Conservation (phyloP, 2,113 vertebrate genomes). For the Sapajus apella region DNA sequence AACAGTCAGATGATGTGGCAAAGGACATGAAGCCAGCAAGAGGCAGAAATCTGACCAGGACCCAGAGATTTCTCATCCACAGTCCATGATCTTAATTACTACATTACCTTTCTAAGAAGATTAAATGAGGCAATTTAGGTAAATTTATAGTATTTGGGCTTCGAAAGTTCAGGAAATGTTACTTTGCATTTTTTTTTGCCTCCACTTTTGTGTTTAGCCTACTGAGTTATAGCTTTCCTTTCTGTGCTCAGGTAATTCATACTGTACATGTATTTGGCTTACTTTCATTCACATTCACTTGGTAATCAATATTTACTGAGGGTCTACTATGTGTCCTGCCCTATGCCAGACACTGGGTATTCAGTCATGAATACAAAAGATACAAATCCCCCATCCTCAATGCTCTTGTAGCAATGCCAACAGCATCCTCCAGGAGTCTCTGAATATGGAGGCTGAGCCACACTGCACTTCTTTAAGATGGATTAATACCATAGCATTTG, state of each 20-base stretch:
- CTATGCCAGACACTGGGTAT: not conserved
- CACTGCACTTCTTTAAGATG: conserved; percentile 25
- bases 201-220: not conserved
- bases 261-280: not conserved
- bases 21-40: not conserved
- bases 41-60: not conserved
- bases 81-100: not conserved
- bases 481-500: conserved; percentile 71
- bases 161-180: not conserved
- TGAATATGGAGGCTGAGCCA: not conserved
- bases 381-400: not conserved
- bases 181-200: not conserved
- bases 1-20: not conserved
- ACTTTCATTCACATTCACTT: not conserved
- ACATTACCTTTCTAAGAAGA: not conserved
- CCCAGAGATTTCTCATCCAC: not conserved
- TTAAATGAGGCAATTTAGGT: not conserved
- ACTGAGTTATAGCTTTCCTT: not conserved
- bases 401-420: conserved; percentile 49
- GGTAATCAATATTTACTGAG: conserved; percentile 10
- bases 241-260: not conserved
- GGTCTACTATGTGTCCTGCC: not conserved
- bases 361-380: not conserved
- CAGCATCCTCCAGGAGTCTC: conserved; percentile 49
- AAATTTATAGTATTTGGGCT: not conserved